Evolutionary conservation across 2,797 vertebrate species (phyloP).

Genomic region (Chelonia mydas): DNA sequence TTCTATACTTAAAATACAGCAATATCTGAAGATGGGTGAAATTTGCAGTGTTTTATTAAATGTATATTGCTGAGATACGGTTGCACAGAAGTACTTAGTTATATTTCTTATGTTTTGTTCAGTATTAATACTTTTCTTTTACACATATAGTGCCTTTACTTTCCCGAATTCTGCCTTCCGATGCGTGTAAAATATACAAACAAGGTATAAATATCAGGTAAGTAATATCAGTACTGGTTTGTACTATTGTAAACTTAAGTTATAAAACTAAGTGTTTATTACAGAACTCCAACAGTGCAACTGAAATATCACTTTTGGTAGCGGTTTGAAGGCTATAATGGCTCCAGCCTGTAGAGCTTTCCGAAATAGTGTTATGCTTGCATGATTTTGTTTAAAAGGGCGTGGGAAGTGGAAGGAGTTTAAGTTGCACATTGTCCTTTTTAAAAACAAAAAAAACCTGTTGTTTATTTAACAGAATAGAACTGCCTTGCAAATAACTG

Average conservation of each 20-base stretch:
- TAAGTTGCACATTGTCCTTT: not conserved
- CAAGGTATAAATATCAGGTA: conserved; percentile 99
- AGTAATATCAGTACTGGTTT: conserved; percentile 43
- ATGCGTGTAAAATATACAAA: conserved; percentile 99
- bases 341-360: not conserved
- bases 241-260: not conserved
- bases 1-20: not conserved
- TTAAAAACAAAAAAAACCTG: not conserved
- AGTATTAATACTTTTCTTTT: conserved; percentile 50
- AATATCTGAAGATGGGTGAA: not conserved
- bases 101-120: not conserved
- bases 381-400: not conserved
- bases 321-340: no score
- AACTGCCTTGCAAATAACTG: not conserved
- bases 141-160: conserved; percentile 95
- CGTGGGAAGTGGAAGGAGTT: not conserved
- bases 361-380: not conserved
- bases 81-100: not conserved
- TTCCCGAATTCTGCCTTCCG: conserved; percentile 98
- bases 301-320: not conserved
- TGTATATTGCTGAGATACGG: not conserved
- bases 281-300: not conserved
- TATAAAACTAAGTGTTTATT: accelerated
- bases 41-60: not conserved
- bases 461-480: not conserved